Conservation (phyloP, 2,888 invertebrate species). For the Drosophila acutilabella region DNA sequence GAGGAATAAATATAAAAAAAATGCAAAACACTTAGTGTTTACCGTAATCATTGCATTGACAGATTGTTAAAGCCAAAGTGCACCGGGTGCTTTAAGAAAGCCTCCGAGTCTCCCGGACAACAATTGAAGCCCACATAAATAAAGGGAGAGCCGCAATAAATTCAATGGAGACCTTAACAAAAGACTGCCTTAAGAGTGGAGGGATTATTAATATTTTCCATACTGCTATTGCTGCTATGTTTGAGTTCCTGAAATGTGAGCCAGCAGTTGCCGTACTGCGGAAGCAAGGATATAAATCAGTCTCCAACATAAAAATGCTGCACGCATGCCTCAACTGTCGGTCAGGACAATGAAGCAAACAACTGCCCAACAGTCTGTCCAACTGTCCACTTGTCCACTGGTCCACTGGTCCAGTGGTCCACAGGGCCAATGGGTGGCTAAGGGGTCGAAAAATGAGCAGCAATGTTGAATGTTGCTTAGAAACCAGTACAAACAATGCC, state of each 20-base stretch:
- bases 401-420: background rate
- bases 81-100: conserved; percentile 16
- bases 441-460: background rate
- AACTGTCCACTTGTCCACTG: background rate
- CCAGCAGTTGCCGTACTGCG: conserved; percentile 41
- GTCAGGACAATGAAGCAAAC: conserved; percentile 17
- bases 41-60: conserved; percentile 56
- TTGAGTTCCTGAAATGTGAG: conserved; percentile 72
- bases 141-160: conserved; percentile 60
- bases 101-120: conserved; percentile 22
- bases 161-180: conserved; percentile 30
- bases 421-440: background rate
- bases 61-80: conserved; percentile 42
- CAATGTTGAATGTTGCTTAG: conserved; percentile 14
- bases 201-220: conserved; percentile 77
- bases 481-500: conserved; percentile 50
- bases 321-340: conserved; percentile 9
- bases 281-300: conserved; percentile 67
- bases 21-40: conserved; percentile 45
- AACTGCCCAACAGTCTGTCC: conserved; percentile 14
- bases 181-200: conserved; percentile 23
- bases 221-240: conserved; percentile 64
- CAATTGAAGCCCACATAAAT: conserved; percentile 61
- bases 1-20: background rate
- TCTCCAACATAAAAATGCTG: conserved; percentile 56